Evolutionary conservation across 2,113 vertebrate species (phyloP).

Genomic region (Tragulus kanchil): DNA sequence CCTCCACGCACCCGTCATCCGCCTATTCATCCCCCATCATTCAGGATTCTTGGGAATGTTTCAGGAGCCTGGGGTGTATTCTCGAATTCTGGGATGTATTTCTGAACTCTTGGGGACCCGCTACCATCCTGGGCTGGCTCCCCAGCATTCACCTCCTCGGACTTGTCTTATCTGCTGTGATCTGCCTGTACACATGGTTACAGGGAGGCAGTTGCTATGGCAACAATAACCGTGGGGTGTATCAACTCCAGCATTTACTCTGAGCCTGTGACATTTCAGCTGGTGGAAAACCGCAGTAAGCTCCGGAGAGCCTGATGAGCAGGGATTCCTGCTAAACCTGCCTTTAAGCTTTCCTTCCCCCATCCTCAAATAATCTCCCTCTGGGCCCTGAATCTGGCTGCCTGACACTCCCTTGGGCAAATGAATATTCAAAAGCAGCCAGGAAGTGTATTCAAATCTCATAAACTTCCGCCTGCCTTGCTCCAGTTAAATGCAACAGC

Average conservation of each 20-base stretch:
- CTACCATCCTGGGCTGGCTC: slow-evolving; percentile 40
- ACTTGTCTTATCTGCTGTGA: slow-evolving; percentile 59
- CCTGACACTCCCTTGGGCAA: slow-evolving; percentile 65
- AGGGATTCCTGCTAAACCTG: slow-evolving; percentile 62
- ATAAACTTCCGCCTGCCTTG: slow-evolving; percentile 68
- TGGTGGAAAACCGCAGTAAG: slow-evolving; percentile 65
- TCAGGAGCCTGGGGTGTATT: background rate
- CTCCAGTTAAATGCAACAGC: slow-evolving; percentile 75
- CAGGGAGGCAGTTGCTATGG: slow-evolving; percentile 78
- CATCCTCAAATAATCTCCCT: slow-evolving; percentile 73
- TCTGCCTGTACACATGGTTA: slow-evolving; percentile 54
- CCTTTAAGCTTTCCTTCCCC: background rate
- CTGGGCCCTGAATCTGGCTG: slow-evolving; percentile 55
- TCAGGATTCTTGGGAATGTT: background rate
- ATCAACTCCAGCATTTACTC: slow-evolving; percentile 73
- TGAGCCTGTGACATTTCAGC: slow-evolving; percentile 76
- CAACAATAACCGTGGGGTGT: slow-evolving; percentile 77
- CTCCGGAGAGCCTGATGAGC: slow-evolving; percentile 38
- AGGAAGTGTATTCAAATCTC: slow-evolving; percentile 74
- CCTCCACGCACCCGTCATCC: background rate
- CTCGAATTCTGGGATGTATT: background rate
- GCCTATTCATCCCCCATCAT: no score
- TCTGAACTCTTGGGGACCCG: slow-evolving; percentile 32
- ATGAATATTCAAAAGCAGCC: slow-evolving; percentile 82
- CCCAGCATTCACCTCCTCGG: slow-evolving; percentile 45